These are phyloP conservation scores for Promerops cafer DNA, from an alignment of 2,113 vertebrate genomes.

Conservation along the genomic window DNA sequence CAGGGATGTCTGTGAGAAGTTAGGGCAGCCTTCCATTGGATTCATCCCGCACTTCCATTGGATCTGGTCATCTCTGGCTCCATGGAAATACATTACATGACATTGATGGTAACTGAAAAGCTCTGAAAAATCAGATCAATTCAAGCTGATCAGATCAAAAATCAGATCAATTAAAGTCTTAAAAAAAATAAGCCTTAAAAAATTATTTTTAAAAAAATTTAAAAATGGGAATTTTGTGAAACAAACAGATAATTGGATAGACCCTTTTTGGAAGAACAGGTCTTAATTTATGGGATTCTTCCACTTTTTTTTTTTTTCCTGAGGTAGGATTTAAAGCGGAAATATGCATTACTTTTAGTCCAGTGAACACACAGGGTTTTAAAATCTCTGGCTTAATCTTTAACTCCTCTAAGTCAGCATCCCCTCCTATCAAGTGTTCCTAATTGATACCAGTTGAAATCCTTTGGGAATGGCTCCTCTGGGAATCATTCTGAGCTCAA, in stretches of 20 bases:
- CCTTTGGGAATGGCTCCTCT: background rate
- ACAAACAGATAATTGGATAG: background rate
- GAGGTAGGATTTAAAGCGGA: background rate
- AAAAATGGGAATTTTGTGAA: background rate
- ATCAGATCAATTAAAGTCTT: background rate
- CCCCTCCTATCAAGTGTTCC: background rate
- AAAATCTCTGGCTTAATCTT: background rate
- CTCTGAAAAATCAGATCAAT: background rate
- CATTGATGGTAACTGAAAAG: rapidly evolving
- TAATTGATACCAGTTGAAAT: background rate
- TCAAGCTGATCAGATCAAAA: background rate
- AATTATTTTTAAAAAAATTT: no score
- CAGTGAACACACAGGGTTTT: background rate
- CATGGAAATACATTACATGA: no score
- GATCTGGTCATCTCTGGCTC: background rate
- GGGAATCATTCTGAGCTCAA: background rate
- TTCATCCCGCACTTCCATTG: background rate
- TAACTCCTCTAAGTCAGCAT: background rate
- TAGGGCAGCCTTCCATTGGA: no score
- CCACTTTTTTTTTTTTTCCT: background rate
- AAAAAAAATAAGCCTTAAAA: no score
- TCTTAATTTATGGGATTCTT: background rate
- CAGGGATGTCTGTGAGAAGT: background rate
- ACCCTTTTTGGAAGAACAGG: background rate
- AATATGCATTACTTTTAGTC: background rate